phyloP scores from a whole-genome alignment of 2,888 invertebrate genomes.

The Dilophus febrilis region DNA sequence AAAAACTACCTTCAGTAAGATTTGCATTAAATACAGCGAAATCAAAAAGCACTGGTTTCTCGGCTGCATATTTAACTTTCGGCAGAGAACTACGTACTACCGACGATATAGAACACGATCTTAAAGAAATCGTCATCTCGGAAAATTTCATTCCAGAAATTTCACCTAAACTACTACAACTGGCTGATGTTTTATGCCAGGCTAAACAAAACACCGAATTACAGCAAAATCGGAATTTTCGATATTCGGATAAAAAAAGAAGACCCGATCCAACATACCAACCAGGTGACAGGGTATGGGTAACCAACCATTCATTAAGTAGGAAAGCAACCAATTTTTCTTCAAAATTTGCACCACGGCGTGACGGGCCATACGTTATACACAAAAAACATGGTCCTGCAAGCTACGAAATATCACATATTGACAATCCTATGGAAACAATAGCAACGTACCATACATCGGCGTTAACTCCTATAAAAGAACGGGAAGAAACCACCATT shows the following conservation, averaged over 20 bases:
- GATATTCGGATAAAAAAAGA: conserved; percentile 10
- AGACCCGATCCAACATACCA: conserved; percentile 10
- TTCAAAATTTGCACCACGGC: conserved; percentile 17
- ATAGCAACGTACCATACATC: too few species aligned
- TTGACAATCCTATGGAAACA: too few species aligned
- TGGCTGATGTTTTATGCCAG: conserved; percentile 6
- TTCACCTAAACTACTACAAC: too few species aligned
- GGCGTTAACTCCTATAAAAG: not conserved
- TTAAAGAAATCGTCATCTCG: conserved; percentile 12
- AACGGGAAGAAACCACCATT: not conserved
- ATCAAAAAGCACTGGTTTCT: conserved; percentile 16
- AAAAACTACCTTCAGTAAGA: conserved; percentile 18
- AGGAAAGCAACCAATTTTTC: conserved; percentile 10
- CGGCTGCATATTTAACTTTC: conserved; percentile 21
- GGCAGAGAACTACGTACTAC: conserved; percentile 20
- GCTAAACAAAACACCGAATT: conserved; percentile 11
- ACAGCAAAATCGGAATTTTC: conserved; percentile 12
- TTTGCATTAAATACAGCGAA: conserved; percentile 23
- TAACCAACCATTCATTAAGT: conserved; percentile 14
- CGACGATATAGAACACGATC: conserved; percentile 17
- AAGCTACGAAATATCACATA: conserved; percentile 3
- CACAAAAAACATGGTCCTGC: conserved; percentile 12
- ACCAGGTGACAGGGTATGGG: conserved; percentile 14
- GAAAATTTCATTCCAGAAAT: conserved; percentile 9
- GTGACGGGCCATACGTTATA: conserved; percentile 19